These are phyloP conservation scores for Herminia tarsipennalis DNA, from an alignment of 2,888 invertebrate species.

Conservation along the genomic window DNA sequence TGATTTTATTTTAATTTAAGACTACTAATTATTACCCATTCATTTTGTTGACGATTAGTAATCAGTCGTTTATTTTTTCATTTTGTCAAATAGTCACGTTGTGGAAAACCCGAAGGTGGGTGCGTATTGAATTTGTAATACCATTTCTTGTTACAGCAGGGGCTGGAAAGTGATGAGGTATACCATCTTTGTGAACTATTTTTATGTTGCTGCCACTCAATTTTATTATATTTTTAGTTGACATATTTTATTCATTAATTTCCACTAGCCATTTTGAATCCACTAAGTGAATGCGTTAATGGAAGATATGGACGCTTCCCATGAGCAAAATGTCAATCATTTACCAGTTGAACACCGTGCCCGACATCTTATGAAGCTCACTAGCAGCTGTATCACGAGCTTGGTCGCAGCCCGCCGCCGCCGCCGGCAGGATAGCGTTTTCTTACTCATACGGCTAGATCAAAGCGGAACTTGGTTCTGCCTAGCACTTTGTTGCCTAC, in stretches of 20 bases:
- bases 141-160: slow-evolving; percentile 92
- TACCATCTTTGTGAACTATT: slow-evolving; percentile 86
- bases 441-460: slow-evolving; percentile 21
- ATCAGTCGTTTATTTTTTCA: slow-evolving; percentile 54
- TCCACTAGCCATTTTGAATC: slow-evolving; percentile 80
- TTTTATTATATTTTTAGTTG: slow-evolving; percentile 81
- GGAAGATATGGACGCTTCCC: slow-evolving; percentile 84
- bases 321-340: slow-evolving; percentile 73
- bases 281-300: slow-evolving; percentile 81
- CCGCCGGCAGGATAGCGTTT: slow-evolving; percentile 5
- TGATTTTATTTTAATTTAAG: slow-evolving; percentile 49
- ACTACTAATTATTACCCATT: slow-evolving; percentile 42
- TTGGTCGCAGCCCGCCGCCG: slow-evolving; percentile 49
- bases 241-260: slow-evolving; percentile 79
- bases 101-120: slow-evolving; percentile 81
- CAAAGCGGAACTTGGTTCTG: slow-evolving; percentile 24
- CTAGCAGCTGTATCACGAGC: slow-evolving; percentile 74
- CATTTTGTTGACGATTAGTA: slow-evolving; percentile 44
- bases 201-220: slow-evolving; percentile 85
- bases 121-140: slow-evolving; percentile 85
- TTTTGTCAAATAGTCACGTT: slow-evolving; percentile 62
- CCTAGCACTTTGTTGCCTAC: slow-evolving; percentile 22
- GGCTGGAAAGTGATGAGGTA: slow-evolving; percentile 97
- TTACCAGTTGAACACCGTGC: slow-evolving; percentile 68
- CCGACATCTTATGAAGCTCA: slow-evolving; percentile 65